Percentiles rank a stretch among this genome's conserved stretches.
These are phyloP conservation scores for Ctenochaetus hawaiiensis DNA, from an alignment of 2,797 vertebrate genomes.

Conservation along the genomic window DNA sequence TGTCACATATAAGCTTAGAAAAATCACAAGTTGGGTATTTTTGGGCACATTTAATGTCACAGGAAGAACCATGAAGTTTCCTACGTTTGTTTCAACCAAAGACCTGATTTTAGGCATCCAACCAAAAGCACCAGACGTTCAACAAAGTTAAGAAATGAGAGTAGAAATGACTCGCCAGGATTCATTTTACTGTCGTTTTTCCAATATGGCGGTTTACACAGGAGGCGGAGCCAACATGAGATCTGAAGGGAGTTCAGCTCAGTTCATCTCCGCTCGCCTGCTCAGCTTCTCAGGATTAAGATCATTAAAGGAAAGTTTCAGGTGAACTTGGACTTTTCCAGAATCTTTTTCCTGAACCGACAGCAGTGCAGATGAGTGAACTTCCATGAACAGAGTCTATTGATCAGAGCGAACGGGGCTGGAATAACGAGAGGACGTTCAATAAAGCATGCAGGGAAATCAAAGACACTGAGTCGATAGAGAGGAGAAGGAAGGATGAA, in stretches of 20 bases:
- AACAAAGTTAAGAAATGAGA: too few relatives aligned
- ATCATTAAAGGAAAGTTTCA: not conserved
- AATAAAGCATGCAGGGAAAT: slow-evolving; percentile 6
- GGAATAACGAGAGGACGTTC: slow-evolving; percentile 4
- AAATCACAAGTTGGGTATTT: too few relatives aligned
- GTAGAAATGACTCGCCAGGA: too few relatives aligned
- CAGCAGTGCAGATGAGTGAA: not conserved
- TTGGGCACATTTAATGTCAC: too few relatives aligned
- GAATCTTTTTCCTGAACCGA: not conserved
- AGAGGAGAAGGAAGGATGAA: not conserved
- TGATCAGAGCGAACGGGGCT: not conserved
- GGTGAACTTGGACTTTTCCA: not conserved
- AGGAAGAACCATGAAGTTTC: too few relatives aligned
- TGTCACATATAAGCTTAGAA: too few relatives aligned
- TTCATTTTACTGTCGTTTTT: not conserved
- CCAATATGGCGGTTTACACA: not conserved
- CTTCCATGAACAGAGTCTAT: not conserved
- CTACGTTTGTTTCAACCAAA: too few relatives aligned
- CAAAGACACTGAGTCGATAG: slow-evolving; percentile 14
- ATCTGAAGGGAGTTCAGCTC: not conserved
- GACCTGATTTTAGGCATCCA: too few relatives aligned
- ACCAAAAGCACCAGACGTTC: too few relatives aligned
- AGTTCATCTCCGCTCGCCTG: not conserved
- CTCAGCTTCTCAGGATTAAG: not conserved
- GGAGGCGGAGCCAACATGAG: not conserved